phyloP scores from a whole-genome alignment of 92 coral and sea anemone genomes.

The Parazoanthus swiftii region DNA sequence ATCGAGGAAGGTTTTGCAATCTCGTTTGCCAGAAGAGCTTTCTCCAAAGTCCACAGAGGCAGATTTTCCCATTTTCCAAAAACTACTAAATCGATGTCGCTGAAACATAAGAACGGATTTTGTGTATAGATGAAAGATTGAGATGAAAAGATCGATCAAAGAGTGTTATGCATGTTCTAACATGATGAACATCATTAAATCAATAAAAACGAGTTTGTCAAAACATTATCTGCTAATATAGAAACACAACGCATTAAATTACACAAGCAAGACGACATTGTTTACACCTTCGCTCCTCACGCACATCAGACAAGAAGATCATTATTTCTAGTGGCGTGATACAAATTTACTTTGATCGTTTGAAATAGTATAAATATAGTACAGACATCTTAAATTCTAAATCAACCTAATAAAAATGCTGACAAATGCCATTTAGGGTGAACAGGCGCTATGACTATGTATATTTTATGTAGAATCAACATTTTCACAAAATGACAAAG shows the following conservation, averaged over 20 bases:
- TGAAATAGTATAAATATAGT: not conserved
- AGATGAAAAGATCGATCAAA: not conserved
- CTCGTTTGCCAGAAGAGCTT: conserved; percentile 86
- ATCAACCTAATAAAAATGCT: not conserved
- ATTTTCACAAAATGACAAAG: conserved; percentile 1
- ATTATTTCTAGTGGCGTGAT: conserved; percentile 7
- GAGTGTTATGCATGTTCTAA: conserved; percentile 31
- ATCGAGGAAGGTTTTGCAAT: conserved; percentile 91
- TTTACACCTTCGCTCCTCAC: conserved; percentile 32
- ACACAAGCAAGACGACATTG: conserved; percentile 13
- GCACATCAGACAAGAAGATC: conserved; percentile 27
- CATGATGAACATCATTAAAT: not conserved
- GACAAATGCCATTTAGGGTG: not conserved
- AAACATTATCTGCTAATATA: not conserved
- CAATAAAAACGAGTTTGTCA: conserved; percentile 35
- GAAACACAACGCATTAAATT: conserved; percentile 37
- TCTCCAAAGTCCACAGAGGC: conserved; percentile 91
- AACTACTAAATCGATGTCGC: conserved; percentile 96
- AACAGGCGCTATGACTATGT: not conserved
- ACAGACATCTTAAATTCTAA: not conserved
- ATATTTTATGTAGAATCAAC: not conserved
- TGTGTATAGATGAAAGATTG: not conserved
- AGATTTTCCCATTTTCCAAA: conserved; percentile 95
- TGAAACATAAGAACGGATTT: conserved; percentile 28
- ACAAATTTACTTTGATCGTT: not conserved